phyloP scores from a whole-genome alignment of 2,888 invertebrate genomes.

The Tillus elongatus region DNA sequence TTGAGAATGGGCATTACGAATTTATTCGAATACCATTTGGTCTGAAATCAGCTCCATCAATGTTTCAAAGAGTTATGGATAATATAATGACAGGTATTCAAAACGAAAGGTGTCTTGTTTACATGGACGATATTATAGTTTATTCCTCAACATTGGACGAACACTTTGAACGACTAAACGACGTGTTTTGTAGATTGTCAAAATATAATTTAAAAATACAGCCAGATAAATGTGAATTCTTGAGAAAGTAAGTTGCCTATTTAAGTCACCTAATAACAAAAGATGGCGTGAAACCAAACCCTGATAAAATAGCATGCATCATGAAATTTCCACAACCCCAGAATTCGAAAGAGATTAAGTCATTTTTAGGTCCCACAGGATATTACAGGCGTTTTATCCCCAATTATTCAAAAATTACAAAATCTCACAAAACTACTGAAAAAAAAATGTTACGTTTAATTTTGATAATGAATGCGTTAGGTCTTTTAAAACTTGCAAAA shows the following conservation, averaged over 20 bases:
- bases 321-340: no score
- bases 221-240: slow-evolving; percentile 24
- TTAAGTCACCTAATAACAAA: slow-evolving; percentile 33
- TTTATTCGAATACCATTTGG: slow-evolving; percentile 20
- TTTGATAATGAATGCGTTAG: no score
- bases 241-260: slow-evolving; percentile 31
- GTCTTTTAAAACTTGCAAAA: no score
- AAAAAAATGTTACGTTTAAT: no score
- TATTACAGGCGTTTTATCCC: no score
- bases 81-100: slow-evolving; percentile 15
- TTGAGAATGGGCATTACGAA: slow-evolving; percentile 18
- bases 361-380: no score
- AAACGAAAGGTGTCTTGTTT: slow-evolving; percentile 18
- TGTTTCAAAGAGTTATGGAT: slow-evolving; percentile 21
- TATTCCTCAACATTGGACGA: slow-evolving; percentile 21
- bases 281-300: slow-evolving; percentile 33
- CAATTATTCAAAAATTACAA: no score
- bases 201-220: slow-evolving; percentile 18
- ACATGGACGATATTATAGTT: slow-evolving; percentile 29
- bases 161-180: slow-evolving; percentile 12
- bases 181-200: slow-evolving; percentile 19
- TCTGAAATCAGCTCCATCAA: slow-evolving; percentile 19
- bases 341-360: no score
- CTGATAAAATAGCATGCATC: slow-evolving; percentile 25
- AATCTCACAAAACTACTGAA: no score